These are phyloP conservation scores for Antennarius striatus DNA, from an alignment of 2,113 vertebrate genomes.

Conservation along the genomic window DNA sequence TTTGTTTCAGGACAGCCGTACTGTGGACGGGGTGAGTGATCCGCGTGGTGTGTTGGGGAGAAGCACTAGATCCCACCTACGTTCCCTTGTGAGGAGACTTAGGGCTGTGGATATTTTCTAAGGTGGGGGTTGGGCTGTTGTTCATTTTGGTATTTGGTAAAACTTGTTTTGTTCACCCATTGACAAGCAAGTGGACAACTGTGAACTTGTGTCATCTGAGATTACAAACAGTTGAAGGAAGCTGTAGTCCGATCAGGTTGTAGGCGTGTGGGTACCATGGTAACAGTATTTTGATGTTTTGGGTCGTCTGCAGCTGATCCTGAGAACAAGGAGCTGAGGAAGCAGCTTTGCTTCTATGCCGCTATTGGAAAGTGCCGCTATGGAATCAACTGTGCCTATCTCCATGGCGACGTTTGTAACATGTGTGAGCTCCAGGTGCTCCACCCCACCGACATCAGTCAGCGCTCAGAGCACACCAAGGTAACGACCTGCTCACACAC, in stretches of 20 bases:
- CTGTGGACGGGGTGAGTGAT: conserved; percentile 91
- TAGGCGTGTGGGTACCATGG: not conserved
- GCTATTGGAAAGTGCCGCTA: conserved; percentile 95
- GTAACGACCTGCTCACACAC: conserved; percentile 59
- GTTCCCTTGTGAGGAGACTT: no score
- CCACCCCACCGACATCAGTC: conserved; percentile 88
- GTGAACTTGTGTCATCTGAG: no score
- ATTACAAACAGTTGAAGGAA: no score
- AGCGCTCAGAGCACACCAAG: conserved; percentile 94
- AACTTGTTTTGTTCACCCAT: no score
- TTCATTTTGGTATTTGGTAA: no score
- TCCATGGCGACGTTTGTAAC: conserved; percentile 95
- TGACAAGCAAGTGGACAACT: not conserved
- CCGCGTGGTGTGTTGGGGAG: no score
- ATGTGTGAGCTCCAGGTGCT: conserved; percentile 97
- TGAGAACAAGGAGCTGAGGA: conserved; percentile 81
- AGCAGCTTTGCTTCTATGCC: conserved; percentile 94
- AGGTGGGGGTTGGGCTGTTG: no score
- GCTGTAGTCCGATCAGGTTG: no score
- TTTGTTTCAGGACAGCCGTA: conserved; percentile 67
- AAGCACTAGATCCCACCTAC: no score
- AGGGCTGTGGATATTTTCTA: no score
- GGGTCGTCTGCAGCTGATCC: conserved; percentile 51
- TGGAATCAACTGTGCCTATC: conserved; percentile 95
- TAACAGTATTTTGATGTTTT: no score